phyloP scores from a whole-genome alignment of 2,888 invertebrate genomes.

The Synergus umbraculus region DNA sequence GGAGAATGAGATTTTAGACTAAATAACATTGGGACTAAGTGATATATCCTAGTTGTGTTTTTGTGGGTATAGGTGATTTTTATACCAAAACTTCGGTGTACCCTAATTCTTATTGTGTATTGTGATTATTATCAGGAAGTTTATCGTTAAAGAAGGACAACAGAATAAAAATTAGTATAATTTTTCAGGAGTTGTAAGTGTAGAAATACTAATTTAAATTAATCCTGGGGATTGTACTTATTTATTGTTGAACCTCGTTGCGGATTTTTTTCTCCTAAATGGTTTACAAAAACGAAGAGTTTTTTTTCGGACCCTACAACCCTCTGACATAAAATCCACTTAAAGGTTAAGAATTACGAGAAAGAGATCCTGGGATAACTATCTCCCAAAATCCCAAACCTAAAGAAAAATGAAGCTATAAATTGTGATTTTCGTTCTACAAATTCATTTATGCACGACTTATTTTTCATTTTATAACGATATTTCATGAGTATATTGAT shows the following conservation, averaged over 20 bases:
- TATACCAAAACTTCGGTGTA: too few species aligned
- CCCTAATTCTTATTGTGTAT: too few species aligned
- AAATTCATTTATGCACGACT: not conserved
- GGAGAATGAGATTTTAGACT: not conserved
- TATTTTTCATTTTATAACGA: not conserved
- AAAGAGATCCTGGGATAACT: constrained; percentile 16
- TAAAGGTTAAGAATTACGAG: constrained; percentile 32
- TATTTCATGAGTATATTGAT: not conserved
- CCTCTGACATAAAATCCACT: constrained; percentile 30
- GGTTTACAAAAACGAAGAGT: constrained; percentile 1
- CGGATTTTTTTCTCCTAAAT: constrained; percentile 5
- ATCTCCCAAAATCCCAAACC: not conserved
- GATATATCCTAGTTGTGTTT: too few species aligned
- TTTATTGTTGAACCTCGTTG: not conserved
- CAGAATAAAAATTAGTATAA: not conserved
- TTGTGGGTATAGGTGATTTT: too few species aligned
- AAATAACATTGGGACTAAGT: not conserved
- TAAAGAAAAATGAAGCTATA: not conserved
- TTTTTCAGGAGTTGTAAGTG: too few species aligned
- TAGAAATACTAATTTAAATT: not conserved
- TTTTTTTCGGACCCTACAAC: not conserved
- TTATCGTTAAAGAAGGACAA: too few species aligned
- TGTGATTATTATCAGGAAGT: too few species aligned
- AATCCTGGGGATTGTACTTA: not conserved
- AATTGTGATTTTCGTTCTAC: not conserved